Base-by-base conservation (phyloP, 2,888 invertebrate genomes). In the Pammene aurita region DNA sequence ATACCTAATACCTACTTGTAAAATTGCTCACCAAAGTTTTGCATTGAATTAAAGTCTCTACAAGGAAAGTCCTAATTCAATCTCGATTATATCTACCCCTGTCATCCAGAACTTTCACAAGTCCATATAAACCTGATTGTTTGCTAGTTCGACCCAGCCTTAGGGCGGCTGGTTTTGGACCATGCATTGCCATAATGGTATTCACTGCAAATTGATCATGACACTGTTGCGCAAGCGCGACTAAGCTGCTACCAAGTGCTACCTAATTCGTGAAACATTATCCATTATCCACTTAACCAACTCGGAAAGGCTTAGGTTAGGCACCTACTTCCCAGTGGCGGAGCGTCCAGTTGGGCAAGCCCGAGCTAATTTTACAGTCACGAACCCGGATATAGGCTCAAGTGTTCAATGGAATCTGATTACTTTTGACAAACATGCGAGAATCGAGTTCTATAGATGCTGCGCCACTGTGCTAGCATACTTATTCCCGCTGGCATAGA, bases 121-220 rank as follows among this genome's bases (percentile, higher is more conserved):
- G 13, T 57, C 70, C 67, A 66, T 66, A 66, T 50, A 67, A 68
- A 64, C 63, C 18, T 57, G 42, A 62, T 62, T 73, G 76, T 73
- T 69, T 73, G 76, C 75, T 74, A 71, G 71, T 62, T 26, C 71
- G 72, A 66, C 73, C 75, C 60, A 44, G 52, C 54, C 66, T 71
- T 57, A 68, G 74, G 67, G 71, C 44, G 66, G 67, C 54, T 9
- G 50, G 70, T 65, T 74, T 52, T 66, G 69, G 77, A 78, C 77
- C 76, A 77, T 74, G 72, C 73, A 72, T 71, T 75, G 73, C 81
- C 80, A 72, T 80, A 82, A 73, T 68, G 41, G 80, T 73, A 75
- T 76, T 67, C 72, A 74, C 77, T 71, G 77, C 78, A 78, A 79
- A 80, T 78, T 78, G 76, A 56, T 76, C 73, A 76, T 66, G 71